These are phyloP conservation scores for Ormyrus pomaceus DNA, from an alignment of 2,888 invertebrate species.

Conservation along the genomic window DNA sequence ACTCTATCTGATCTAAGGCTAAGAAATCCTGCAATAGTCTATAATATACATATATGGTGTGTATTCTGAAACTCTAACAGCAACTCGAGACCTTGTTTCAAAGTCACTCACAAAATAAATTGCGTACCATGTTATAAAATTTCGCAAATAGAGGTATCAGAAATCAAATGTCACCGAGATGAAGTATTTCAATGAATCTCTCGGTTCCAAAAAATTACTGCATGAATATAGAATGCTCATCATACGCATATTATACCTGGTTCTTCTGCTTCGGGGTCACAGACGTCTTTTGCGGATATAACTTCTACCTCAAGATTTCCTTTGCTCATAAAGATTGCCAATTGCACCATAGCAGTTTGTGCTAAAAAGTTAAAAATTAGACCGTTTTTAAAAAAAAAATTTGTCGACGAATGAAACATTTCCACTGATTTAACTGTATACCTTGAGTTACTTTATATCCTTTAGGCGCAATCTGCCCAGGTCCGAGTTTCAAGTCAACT, in stretches of 20 bases:
- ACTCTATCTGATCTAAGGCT: background rate
- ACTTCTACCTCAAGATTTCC: constrained; percentile 94
- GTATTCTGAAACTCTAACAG: constrained; percentile 12
- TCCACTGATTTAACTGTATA: constrained; percentile 13
- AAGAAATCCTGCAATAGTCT: constrained; percentile 4
- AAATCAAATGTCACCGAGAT: background rate
- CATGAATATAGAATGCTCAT: too few relatives aligned
- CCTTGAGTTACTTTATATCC: constrained; percentile 79
- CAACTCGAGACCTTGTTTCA: background rate
- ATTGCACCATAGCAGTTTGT: constrained; percentile 87
- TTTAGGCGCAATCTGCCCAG: constrained; percentile 88
- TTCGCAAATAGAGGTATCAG: background rate
- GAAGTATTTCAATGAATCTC: too few relatives aligned
- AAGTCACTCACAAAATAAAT: constrained; percentile 1
- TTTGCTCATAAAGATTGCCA: constrained; percentile 93
- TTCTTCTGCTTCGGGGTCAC: constrained; percentile 83
- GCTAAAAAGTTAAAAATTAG: background rate
- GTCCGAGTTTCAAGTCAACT: constrained; percentile 81
- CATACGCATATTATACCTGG: constrained; percentile 75
- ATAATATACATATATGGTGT: constrained; percentile 4
- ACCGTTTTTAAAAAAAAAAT: background rate
- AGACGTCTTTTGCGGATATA: constrained; percentile 83
- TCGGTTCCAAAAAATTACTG: too few relatives aligned
- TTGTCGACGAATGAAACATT: background rate
- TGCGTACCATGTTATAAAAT: background rate